Evolutionary conservation across 2,113 vertebrate species (phyloP), one percentile per base, ranked within the genome.

Genomic region (Myrmophylax atrothorax): DNA sequence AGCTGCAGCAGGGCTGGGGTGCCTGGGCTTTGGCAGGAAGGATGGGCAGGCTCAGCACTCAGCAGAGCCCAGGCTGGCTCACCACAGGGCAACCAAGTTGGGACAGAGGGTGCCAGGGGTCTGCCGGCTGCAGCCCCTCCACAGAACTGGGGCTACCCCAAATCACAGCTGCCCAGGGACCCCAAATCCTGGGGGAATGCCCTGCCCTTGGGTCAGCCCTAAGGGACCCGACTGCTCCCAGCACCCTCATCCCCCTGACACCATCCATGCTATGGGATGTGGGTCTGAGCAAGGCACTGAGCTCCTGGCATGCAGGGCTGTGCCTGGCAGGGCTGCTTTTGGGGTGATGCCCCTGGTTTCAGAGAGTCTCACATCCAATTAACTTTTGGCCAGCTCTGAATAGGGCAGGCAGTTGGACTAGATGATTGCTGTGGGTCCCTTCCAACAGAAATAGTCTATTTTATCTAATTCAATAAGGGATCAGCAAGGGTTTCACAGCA

Each of bases 261-360:
- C 49, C 14, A 1, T 26, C 46, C 25, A 0, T 15, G 29, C 72
- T 8, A 4, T 6, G 20, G 10, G 2, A 2, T 4, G 22, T 1
- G 0, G 49, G 33, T 42, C 79, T 20, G 55, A 89, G 72, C 58
- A 15, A 6, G 47, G 40, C 46, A 37, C 44, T 0, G 3, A 78
- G 52, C 1, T 60, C 62, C 53, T 13, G 12, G 46, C 64, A 37
- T 1, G 2, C 18, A 26, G 49, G 56, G 20, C 44, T 58, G 55
- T 44, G 73, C 58, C 56, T 31, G 37, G 12, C 7, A 0, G n/a
- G 31, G 35, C 14, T 1, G 2, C 2, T 87, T 81, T 53, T 62
- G 29, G 73, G 73, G 42, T 4, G 2, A 22, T 75, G 81, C 50
- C 33, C 28, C 29, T 26, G 49, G 3, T 59, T 69, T 64, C 74